Evolutionary conservation across 2,797 vertebrate genomes (phyloP).

Genomic region (Geotrypetes seraphini): DNA sequence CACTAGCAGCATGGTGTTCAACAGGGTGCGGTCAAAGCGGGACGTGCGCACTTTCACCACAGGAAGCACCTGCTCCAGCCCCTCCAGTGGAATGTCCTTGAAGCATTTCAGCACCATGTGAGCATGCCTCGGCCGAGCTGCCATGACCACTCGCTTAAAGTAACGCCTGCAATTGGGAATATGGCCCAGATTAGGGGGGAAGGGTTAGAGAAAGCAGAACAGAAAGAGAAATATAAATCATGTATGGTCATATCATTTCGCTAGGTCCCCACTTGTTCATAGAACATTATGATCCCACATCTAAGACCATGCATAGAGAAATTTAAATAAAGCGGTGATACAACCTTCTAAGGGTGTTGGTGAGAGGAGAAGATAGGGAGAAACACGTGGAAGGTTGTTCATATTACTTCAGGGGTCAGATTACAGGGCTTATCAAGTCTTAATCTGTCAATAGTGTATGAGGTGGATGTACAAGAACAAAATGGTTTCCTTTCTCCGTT

Average conservation of each 20-base stretch:
- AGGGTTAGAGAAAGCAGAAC: no score
- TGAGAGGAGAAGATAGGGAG: neutral
- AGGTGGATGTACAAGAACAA: no score
- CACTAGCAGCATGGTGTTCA: slow-evolving; percentile 31
- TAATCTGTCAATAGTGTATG: no score
- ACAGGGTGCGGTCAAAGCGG: slow-evolving; percentile 26
- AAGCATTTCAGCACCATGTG: slow-evolving; percentile 49
- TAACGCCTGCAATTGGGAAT: slow-evolving; percentile 27
- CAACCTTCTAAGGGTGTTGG: no score
- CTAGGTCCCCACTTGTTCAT: neutral
- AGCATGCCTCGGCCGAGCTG: slow-evolving; percentile 19
- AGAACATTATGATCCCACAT: neutral
- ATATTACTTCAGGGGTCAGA: no score
- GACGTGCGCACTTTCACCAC: slow-evolving; percentile 38
- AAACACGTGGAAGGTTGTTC: neutral
- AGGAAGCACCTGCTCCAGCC: slow-evolving; percentile 43
- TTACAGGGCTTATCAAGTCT: no score
- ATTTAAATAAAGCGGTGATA: no score
- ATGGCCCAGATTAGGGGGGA: accelerated
- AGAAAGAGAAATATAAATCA: no score
- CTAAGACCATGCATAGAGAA: no score
- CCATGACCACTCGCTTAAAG: slow-evolving; percentile 46
- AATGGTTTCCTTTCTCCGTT: no score
- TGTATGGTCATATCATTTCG: no score
- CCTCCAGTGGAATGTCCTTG: slow-evolving; percentile 47